Base-by-base conservation (phyloP, 2,113 vertebrate genomes). In the Speoplatyrhinus poulsoni region DNA sequence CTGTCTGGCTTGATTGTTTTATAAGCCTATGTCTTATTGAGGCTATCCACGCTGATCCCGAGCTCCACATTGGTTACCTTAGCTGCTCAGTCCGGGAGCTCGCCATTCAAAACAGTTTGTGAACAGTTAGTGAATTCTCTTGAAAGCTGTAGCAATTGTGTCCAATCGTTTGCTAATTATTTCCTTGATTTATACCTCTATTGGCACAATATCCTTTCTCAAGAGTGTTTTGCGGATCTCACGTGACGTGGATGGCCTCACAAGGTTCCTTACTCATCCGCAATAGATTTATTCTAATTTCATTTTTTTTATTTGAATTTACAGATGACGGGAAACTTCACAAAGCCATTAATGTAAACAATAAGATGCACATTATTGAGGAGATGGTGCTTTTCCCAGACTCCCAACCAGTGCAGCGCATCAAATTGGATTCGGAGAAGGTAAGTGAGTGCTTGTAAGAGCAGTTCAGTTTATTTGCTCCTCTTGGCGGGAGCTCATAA, bases 321-420 rank as follows among this genome's bases (percentile, higher is more conserved):
- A n/a, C 85, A 99, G 97, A 96, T 0, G 95, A 98, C 0, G 97
- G 97, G 8, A 83, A 89, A 70, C 83, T 99, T 68, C 97, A 99
- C 82, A 99, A 99, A 89, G 96, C 94, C 0, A 94, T 98, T 67
- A 86, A 80, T 0, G 82, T 94, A 19, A 93, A 91, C 47, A 71
- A 72, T 0, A 76, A 89, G 0, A 90, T 95, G 82, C 94, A 96
- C 82, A 91, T 98, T 78, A 94, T 98, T 0, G 97, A 98, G 89
- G 96, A 98, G 86, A 91, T 98, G 46, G 89, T 85, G 60, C 66
- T 99, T 61, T 98, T 99, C 82, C 69, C 82, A 0, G 64, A 82
- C 0, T 82, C 89, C 0, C 94, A 95, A 69, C 94, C 96, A 0
- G 69, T 99, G 49, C 95, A 94, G 12, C 93, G 94, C 85, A 93